phyloP scores from a whole-genome alignment of 2,888 invertebrate species.

The Diaperis boleti region DNA sequence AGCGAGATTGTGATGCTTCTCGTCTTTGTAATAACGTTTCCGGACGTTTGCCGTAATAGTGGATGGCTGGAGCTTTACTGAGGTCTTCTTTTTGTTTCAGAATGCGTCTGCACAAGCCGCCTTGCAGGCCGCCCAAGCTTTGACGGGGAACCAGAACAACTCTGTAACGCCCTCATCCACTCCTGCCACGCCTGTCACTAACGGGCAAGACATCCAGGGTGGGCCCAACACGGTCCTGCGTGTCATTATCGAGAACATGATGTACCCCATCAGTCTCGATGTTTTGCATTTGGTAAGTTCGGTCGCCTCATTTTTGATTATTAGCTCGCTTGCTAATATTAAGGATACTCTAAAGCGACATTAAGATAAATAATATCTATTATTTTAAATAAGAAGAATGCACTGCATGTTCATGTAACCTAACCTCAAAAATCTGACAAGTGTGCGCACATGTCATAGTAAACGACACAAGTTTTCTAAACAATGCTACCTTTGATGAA shows the following conservation, averaged over 20 bases:
- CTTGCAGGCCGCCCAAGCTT: constrained; percentile 86
- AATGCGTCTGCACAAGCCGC: constrained; percentile 88
- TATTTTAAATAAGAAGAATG: no score
- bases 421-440: no score
- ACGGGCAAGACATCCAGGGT: constrained; percentile 81
- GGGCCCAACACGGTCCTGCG: constrained; percentile 96
- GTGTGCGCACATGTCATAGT: no score
- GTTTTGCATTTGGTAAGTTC: constrained; percentile 86
- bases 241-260: constrained; percentile 98
- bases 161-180: constrained; percentile 75
- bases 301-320: no score
- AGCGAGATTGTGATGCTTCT: no score
- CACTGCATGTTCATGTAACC: no score
- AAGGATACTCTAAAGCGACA: no score
- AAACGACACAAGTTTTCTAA: no score
- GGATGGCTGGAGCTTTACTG: constrained; percentile 7
- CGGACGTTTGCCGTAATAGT: neutral
- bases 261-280: constrained; percentile 98
- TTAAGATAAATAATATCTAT: no score
- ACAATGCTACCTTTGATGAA: no score
- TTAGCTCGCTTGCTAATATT: no score
- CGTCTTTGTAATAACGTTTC: no score
- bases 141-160: constrained; percentile 73
- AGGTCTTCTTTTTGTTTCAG: constrained; percentile 69
- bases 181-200: constrained; percentile 67